Evolutionary conservation across 2,113 vertebrate genomes (phyloP).

Genomic region (Amia ocellicauda): DNA sequence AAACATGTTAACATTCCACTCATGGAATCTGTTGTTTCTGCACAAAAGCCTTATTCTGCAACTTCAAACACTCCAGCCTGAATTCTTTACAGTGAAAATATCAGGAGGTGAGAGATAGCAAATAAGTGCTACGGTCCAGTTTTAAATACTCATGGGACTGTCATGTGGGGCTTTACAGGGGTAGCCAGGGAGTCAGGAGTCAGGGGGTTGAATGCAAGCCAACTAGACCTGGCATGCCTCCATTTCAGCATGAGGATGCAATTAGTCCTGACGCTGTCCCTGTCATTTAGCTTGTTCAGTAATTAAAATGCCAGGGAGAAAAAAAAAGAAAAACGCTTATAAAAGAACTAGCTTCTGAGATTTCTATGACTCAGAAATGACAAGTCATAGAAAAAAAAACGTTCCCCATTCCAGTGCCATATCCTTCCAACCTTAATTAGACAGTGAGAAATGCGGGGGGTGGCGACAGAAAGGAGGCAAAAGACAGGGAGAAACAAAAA

Average conservation of each 20-base stretch:
- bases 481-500: no score
- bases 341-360: constrained; percentile 14
- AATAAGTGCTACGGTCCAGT: no score
- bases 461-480: no score
- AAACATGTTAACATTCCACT: no score
- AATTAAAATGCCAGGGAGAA: constrained; percentile 13
- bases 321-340: neutral
- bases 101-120: no score
- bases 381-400: constrained; percentile 5
- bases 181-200: neutral
- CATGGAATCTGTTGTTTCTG: no score
- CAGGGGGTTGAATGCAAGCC: neutral
- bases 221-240: constrained; percentile 7
- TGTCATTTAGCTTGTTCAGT: constrained; percentile 12
- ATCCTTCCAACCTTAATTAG: no score
- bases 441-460: no score
- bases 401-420: neutral
- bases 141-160: no score
- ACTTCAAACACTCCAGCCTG: no score
- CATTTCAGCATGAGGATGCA: constrained; percentile 11
- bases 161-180: neutral
- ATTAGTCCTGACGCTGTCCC: constrained; percentile 2
- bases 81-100: no score
- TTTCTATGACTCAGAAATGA: constrained; percentile 19
- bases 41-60: no score